phyloP scores from a whole-genome alignment of 2,797 vertebrate genomes.

The Erethizon dorsatum region DNA sequence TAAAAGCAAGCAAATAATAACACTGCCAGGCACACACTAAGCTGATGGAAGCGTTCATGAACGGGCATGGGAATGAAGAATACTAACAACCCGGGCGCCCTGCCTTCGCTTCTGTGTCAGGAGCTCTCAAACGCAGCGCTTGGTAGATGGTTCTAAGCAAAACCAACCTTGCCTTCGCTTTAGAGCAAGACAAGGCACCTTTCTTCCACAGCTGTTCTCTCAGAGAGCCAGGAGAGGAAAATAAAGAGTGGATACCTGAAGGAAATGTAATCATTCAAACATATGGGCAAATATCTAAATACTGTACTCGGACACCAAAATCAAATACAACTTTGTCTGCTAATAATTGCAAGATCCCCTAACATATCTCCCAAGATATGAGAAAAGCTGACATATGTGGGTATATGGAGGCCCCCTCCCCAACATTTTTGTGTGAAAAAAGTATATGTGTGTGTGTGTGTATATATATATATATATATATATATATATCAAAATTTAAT shows the following conservation, averaged over 20 bases:
- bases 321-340: slow-evolving; percentile 30
- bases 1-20: not conserved
- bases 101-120: not conserved
- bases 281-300: slow-evolving; percentile 33
- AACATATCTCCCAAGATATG: not conserved
- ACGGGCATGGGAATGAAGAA: not conserved
- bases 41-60: not conserved
- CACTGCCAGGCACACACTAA: not conserved
- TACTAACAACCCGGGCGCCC: not conserved
- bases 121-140: slow-evolving; percentile 8
- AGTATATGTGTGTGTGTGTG: not conserved
- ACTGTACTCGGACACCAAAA: slow-evolving; percentile 1
- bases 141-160: not conserved
- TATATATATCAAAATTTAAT: not conserved
- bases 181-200: not conserved
- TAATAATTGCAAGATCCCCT: slow-evolving; percentile 15
- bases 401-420: not conserved
- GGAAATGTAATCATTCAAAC: not conserved
- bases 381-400: not conserved
- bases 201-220: not conserved
- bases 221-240: slow-evolving; percentile 3
- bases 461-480: not conserved
- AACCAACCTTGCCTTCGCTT: not conserved
- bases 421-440: slow-evolving; percentile 31
- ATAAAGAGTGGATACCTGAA: not conserved